Evolutionary conservation across 1,140 invertebrate species (phyloP).

Genomic region (Halyomorpha halys): DNA sequence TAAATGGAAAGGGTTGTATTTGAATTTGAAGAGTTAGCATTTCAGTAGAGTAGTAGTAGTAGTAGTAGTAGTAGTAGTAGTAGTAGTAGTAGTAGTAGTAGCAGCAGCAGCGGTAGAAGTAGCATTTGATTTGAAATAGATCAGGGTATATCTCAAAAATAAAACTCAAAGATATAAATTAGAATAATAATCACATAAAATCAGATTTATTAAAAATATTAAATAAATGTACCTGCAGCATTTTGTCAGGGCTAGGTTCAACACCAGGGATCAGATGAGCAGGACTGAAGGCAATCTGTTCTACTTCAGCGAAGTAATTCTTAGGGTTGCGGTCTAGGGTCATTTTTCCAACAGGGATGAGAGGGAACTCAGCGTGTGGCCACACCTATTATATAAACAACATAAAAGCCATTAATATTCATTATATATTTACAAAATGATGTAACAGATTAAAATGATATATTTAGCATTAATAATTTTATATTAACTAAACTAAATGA

Average conservation of each 20-base stretch:
- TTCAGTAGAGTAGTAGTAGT: too few species aligned
- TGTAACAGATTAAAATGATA: not conserved
- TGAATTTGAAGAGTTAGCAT: too few species aligned
- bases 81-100: too few species aligned
- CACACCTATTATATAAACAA: constrained; percentile 49
- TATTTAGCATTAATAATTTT: not conserved
- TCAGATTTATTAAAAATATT: too few species aligned
- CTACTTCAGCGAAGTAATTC: constrained; percentile 91
- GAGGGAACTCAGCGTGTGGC: constrained; percentile 80
- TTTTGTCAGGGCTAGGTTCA: constrained; percentile 85
- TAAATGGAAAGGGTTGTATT: too few species aligned
- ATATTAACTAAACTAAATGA: too few species aligned
- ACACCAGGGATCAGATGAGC: constrained; percentile 86
- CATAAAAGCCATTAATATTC: not conserved
- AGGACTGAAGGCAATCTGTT: constrained; percentile 90
- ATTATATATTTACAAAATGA: not conserved
- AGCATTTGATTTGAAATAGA: too few species aligned
- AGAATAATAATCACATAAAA: too few species aligned
- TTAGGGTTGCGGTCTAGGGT: constrained; percentile 80
- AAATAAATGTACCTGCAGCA: constrained; percentile 53
- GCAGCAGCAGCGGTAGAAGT: too few species aligned
- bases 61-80: too few species aligned
- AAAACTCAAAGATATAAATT: too few species aligned
- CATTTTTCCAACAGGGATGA: constrained; percentile 84
- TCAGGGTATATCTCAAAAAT: too few species aligned